A percentile compares a stretch with the other conserved stretches of the same genome.
These are phyloP conservation scores for Strix uralensis DNA, from an alignment of 2,113 vertebrate species.

Conservation along the genomic window DNA sequence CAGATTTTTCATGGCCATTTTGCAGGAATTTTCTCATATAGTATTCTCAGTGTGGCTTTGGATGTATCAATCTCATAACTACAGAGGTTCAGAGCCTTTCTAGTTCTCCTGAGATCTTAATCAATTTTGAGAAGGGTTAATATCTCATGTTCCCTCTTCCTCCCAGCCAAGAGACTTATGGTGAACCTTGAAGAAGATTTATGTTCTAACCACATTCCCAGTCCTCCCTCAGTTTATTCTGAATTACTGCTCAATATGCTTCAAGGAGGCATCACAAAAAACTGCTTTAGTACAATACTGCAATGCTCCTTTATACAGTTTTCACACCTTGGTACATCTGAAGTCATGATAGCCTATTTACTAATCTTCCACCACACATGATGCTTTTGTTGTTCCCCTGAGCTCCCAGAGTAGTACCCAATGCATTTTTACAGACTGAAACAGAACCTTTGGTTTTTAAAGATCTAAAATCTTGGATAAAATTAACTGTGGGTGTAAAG, in stretches of 20 bases:
- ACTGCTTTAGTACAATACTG: not conserved
- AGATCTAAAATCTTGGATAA: not conserved
- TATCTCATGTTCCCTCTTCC: not conserved
- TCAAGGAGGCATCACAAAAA: not conserved
- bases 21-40: not conserved
- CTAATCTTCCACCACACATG: not conserved
- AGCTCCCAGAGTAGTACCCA: not conserved
- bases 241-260: not conserved
- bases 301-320: not conserved
- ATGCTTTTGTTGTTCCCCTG: not conserved
- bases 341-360: not conserved
- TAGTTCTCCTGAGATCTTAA: not conserved
- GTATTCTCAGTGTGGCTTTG: not conserved
- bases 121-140: conserved; percentile 21
- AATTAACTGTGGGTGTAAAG: not conserved
- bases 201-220: not conserved
- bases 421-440: not conserved
- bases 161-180: not conserved
- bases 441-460: not conserved
- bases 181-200: not conserved
- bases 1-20: not conserved
- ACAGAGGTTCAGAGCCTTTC: not conserved
- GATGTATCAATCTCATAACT: not conserved
- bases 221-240: not conserved
- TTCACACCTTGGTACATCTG: not conserved